These are phyloP conservation scores for Plebejus argus DNA, from an alignment of 2,888 invertebrate genomes.

Conservation along the genomic window DNA sequence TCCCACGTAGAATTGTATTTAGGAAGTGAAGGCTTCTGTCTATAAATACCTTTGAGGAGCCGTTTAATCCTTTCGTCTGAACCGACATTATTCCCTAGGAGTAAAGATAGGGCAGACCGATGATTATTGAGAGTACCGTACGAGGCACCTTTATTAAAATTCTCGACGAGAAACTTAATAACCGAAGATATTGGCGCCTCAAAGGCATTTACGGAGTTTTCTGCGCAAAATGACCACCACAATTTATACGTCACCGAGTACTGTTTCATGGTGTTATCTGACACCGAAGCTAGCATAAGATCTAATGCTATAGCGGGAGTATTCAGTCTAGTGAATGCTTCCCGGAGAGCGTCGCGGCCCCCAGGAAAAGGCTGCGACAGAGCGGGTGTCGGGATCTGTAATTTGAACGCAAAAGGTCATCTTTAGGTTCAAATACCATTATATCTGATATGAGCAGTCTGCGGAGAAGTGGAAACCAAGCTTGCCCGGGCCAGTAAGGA, in stretches of 20 bases:
- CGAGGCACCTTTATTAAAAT: slow-evolving; percentile 39
- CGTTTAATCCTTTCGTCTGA: slow-evolving; percentile 15
- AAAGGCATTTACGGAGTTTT: neutral
- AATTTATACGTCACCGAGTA: slow-evolving; percentile 37
- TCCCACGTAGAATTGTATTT: neutral
- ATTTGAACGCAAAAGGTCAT: neutral
- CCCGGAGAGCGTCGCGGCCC: neutral
- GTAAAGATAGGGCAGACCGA: slow-evolving; percentile 40
- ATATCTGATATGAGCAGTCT: too few species aligned
- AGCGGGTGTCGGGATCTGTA: neutral
- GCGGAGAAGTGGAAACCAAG: too few species aligned
- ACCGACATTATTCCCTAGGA: slow-evolving; percentile 29
- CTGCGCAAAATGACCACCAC: slow-evolving; percentile 40
- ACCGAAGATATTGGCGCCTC: neutral
- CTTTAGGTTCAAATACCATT: neutral
- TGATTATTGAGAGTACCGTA: slow-evolving; percentile 40
- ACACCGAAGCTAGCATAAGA: slow-evolving; percentile 41
- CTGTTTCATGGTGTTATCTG: slow-evolving; percentile 39
- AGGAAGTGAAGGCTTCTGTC: neutral
- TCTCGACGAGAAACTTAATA: slow-evolving; percentile 34
- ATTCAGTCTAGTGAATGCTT: neutral
- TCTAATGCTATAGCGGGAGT: neutral
- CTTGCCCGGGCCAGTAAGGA: neutral
- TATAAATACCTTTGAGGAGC: slow-evolving; percentile 4
- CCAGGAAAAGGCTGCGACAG: neutral